Percentiles rank a stretch among this genome's conserved stretches.
phyloP scores from a whole-genome alignment of 2,888 invertebrate species.

The Chromoteleia sp. region DNA sequence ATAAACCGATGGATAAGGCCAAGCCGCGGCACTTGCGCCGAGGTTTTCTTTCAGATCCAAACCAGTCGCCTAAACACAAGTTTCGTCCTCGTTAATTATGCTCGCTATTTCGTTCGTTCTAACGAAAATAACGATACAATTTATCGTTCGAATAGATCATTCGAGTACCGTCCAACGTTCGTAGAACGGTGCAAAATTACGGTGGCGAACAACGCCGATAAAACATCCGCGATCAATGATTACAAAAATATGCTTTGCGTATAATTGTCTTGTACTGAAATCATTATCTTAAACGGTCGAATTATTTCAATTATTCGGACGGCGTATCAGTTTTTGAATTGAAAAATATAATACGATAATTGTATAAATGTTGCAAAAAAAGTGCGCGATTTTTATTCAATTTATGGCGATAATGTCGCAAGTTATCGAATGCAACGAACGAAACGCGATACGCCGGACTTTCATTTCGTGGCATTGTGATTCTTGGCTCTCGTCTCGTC shows the following conservation, averaged over 20 bases:
- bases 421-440: slow-evolving; percentile 68
- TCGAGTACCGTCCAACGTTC: background rate
- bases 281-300: slow-evolving; percentile 46
- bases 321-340: slow-evolving; percentile 54
- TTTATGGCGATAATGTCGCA: slow-evolving; percentile 62
- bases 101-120: background rate
- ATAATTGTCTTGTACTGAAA: no score
- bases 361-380: slow-evolving; percentile 65
- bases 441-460: slow-evolving; percentile 68
- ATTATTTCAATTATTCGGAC: slow-evolving; percentile 56
- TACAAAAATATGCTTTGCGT: background rate
- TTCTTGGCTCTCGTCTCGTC: slow-evolving; percentile 67
- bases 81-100: slow-evolving; percentile 44
- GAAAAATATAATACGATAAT: slow-evolving; percentile 63
- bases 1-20: slow-evolving; percentile 96
- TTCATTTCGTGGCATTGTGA: slow-evolving; percentile 68
- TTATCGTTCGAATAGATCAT: slow-evolving; percentile 33
- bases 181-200: slow-evolving; percentile 16
- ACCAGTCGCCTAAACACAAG: slow-evolving; percentile 90
- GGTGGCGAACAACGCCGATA: background rate
- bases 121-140: slow-evolving; percentile 5
- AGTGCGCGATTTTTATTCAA: slow-evolving; percentile 66
- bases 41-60: slow-evolving; percentile 95
- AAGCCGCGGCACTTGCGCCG: slow-evolving; percentile 91
- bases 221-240: background rate